Base-by-base conservation (phyloP, 2,797 vertebrate genomes). In the Melanotaenia boesemani region DNA sequence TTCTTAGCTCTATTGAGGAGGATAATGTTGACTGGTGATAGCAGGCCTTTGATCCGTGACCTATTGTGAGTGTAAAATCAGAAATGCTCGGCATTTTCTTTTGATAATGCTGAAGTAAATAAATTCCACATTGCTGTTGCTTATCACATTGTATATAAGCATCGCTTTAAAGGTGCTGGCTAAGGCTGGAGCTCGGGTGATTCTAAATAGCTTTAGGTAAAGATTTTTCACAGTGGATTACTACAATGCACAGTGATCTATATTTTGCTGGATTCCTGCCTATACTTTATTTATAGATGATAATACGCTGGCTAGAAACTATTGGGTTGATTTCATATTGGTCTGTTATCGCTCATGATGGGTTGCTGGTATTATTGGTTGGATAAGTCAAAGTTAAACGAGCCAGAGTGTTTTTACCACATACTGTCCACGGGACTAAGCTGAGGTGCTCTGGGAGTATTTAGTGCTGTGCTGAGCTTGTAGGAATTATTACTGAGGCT, bases 31-130 rank as follows among this genome's bases (percentile, higher is more conserved):
- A 83, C 81, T 90, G 91, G 86, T 90, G 91, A 93, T 89, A 89
- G 83, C 77, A 56, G 83, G 73, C 84, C 90, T 90, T 90, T 93
- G 89, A 92, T 91, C 91, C 87, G 74, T 88, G 85, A 91, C 91
- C 83, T 80, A 87, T 88, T 91, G 86, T 89, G 84, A 88, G 86
- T 89, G 86, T 91, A 89, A 92, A 90, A 93, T 88, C 86, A 83
- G 65, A 91, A 83, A 84, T 59, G 86, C 85, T 58, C 55, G 65
- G 88, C 87, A 64, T 86, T 93, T 89, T 88, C 79, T 86, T 48
- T 85, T 82, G 78, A 81, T 85, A 88, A 85, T 86, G 70, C 83
- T 62, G 74, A 52, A 75, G 76, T 86, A 83, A 88, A 89, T 83
- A 89, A 80, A 90, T 86, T 87, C 79, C 78, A 76, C 59, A 75